A percentile compares a stretch with the other conserved stretches of the same genome.
Conservation (phyloP, 1,140 invertebrate species). For the Delia radicum region DNA sequence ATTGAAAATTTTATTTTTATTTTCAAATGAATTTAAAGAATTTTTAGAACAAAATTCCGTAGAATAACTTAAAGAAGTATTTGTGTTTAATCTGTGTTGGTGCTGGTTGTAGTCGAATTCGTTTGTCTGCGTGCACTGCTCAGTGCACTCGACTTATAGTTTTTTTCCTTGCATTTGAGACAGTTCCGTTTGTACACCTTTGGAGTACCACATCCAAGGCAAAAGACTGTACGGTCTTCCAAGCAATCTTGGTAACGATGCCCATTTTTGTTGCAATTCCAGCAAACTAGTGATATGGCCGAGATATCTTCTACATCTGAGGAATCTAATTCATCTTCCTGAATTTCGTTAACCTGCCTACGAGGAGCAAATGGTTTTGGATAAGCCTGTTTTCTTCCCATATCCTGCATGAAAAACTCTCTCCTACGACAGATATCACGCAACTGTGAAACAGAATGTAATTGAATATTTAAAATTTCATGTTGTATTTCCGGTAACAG, state of each 20-base stretch:
- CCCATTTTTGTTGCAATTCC: constrained; percentile 7
- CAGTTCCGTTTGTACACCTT: constrained; percentile 1
- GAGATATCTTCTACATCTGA: background rate
- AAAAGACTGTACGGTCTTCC: background rate
- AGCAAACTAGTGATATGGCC: background rate
- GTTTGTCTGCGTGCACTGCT: background rate
- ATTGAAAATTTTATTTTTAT: background rate
- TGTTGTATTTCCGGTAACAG: constrained; percentile 17
- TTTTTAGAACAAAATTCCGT: too few relatives aligned
- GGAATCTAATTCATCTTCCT: background rate
- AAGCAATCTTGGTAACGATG: background rate
- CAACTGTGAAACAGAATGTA: background rate
- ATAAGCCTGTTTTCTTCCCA: background rate
- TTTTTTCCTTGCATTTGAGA: background rate
- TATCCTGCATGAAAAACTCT: background rate
- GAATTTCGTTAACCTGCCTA: background rate
- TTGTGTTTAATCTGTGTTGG: background rate
- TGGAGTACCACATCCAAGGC: background rate
- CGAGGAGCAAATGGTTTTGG: background rate
- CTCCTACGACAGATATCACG: background rate
- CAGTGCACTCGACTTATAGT: background rate
- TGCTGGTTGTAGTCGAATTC: background rate
- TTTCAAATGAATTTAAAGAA: background rate
- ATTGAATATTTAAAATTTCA: background rate
- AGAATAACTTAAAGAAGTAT: too few relatives aligned